phyloP scores from a whole-genome alignment of 2,113 vertebrate species.

The Perca flavescens region DNA sequence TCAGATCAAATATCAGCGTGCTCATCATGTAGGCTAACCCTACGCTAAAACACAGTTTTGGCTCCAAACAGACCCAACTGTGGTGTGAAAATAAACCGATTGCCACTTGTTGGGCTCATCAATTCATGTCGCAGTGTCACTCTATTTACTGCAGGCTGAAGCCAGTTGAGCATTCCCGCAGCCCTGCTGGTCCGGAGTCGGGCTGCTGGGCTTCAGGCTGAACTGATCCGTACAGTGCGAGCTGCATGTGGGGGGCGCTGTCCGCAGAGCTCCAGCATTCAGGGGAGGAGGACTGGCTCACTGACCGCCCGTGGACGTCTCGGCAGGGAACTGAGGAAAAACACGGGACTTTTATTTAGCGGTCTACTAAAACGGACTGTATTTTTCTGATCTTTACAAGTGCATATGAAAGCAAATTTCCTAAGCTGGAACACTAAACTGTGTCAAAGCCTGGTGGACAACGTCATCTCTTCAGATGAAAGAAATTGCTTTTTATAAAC shows the following conservation, averaged over 20 bases:
- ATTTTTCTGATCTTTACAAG: background rate
- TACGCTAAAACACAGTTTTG: background rate
- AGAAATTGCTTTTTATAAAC: too few species aligned
- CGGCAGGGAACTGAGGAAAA: constrained; percentile 70
- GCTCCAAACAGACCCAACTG: background rate
- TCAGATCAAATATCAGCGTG: background rate
- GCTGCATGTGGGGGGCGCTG: constrained; percentile 5
- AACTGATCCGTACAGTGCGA: constrained; percentile 17
- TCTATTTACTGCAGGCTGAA: background rate
- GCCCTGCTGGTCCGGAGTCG: constrained; percentile 17
- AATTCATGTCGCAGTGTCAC: background rate
- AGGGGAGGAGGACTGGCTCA: constrained; percentile 55
- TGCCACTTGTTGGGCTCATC: background rate
- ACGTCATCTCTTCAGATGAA: background rate
- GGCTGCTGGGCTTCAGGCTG: constrained; percentile 36
- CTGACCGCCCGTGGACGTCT: constrained; percentile 55
- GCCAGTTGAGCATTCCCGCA: constrained; percentile 25
- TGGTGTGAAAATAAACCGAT: too few species aligned
- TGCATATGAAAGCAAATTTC: background rate
- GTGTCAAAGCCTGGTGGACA: background rate
- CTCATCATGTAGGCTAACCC: background rate
- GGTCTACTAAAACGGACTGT: background rate
- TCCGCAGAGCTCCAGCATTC: constrained; percentile 59
- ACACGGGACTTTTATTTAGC: background rate
- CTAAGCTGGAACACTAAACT: background rate